These are phyloP conservation scores for Strigops habroptila DNA, from an alignment of 2,113 vertebrate species.

Conservation along the genomic window DNA sequence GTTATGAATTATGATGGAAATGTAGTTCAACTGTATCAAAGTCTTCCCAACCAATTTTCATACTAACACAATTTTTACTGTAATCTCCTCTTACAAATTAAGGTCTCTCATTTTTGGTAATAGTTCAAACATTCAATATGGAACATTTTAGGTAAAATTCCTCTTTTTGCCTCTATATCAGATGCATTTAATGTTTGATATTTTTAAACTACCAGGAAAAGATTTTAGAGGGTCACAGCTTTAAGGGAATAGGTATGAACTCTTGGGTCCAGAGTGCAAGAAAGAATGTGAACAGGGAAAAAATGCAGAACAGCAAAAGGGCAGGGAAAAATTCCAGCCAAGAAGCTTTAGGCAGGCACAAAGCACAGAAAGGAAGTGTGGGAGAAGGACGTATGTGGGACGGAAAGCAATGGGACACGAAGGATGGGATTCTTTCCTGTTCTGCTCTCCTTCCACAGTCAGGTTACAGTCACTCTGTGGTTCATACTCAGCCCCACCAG, in stretches of 20 bases:
- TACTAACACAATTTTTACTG: background rate
- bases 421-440: background rate
- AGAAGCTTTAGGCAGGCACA: background rate
- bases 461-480: background rate
- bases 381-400: background rate
- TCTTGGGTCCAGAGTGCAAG: background rate
- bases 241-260: background rate
- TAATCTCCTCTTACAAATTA: background rate
- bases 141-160: background rate
- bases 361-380: background rate
- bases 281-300: background rate
- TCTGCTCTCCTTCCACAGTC: background rate
- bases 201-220: background rate
- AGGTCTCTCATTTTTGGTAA: background rate
- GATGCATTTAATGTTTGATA: background rate
- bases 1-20: background rate
- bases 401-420: background rate
- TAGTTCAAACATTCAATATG: background rate
- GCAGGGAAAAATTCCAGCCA: background rate
- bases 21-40: background rate
- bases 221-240: background rate
- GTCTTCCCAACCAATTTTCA: background rate
- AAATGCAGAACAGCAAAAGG: background rate
- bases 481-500: background rate
- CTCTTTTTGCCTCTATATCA: background rate